Base-by-base conservation (phyloP, 2,888 invertebrate genomes). In the Ligdia adustata region DNA sequence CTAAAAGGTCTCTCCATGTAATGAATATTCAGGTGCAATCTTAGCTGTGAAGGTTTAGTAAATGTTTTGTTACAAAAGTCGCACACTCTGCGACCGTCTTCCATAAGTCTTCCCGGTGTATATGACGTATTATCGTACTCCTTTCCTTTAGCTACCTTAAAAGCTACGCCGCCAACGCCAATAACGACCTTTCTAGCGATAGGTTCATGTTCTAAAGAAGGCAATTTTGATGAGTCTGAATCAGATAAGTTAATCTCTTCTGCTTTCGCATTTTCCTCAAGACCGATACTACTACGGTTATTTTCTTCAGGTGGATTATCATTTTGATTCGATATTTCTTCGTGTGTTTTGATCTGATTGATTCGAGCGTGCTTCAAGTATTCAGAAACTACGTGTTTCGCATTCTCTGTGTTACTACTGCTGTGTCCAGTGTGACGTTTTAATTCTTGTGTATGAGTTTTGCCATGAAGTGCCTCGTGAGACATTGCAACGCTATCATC, bases 1-100 rank as follows among this genome's bases (percentile, higher is more conserved):
- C 96, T 93, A 75, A 95, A 97, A 38, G 97, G 97, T 53, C 97
- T 92, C 79, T 98, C 98, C 91, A 98, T 94, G 70, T 97, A 98
- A 84, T 99, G 98, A 60, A 98, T 98, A 81, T 98, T 98, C 80
- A 98, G 95, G 84, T 99, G 98, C 55, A 98, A 91, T 56, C 95
- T 92, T 54, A 98, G 90, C 73, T 98, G 98, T 52, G 96, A 96
- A 51, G 96, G 95, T 80, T 98, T 97, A 53, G 94, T 95, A 85
- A 99, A 99, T 40, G 95, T 95, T 83, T 98, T 98, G 62, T 95
- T 94, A 85, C 99, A 99, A 69, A 98, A 95, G 43, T 92, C 93
- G 71, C 97, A 97, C 18, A 95, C 93, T 62, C 95, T 93, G 42
- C 94, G 92, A 0, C 95, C 95, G 67, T 95, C 95, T 69, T 94